phyloP scores from a whole-genome alignment of 2,113 vertebrate species.

The Lepisosteus oculatus region DNA sequence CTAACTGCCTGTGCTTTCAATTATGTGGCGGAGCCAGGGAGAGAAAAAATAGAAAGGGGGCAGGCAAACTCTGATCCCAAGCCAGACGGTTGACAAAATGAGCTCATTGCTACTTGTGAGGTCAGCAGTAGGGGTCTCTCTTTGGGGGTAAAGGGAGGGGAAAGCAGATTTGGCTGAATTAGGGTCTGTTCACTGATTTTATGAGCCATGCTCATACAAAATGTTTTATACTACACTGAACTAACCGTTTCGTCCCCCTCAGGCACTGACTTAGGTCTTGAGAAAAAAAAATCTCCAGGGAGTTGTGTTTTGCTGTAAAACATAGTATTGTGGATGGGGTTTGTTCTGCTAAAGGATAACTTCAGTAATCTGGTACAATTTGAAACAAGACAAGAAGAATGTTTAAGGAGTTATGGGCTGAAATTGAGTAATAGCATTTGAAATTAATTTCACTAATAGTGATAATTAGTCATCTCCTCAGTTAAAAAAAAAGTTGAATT shows the following conservation, averaged over 20 bases:
- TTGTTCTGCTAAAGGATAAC: background rate
- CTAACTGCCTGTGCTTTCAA: conserved; percentile 28
- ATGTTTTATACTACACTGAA: conserved; percentile 25
- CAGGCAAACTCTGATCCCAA: conserved; percentile 23
- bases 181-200: conserved; percentile 19
- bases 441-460: background rate
- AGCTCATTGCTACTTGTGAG: conserved; percentile 33
- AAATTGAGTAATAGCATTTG: background rate
- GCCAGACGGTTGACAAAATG: conserved; percentile 34
- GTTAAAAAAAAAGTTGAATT: background rate
- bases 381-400: background rate
- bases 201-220: background rate
- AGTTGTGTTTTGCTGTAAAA: background rate
- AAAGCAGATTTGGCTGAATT: background rate
- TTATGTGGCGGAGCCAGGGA: conserved; percentile 15
- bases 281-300: conserved; percentile 15
- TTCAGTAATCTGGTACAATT: background rate
- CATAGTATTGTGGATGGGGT: background rate
- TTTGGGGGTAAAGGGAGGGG: background rate
- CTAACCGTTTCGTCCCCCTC: conserved; percentile 23
- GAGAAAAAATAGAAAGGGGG: background rate
- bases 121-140: conserved; percentile 24
- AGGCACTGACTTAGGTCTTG: conserved; percentile 2
- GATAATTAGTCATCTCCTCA: background rate
- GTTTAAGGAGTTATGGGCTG: background rate